Percentiles rank a stretch among this genome's conserved stretches.
These are phyloP conservation scores for Gymnothorax javanicus DNA, from an alignment of 2,797 vertebrate species.

Conservation along the genomic window DNA sequence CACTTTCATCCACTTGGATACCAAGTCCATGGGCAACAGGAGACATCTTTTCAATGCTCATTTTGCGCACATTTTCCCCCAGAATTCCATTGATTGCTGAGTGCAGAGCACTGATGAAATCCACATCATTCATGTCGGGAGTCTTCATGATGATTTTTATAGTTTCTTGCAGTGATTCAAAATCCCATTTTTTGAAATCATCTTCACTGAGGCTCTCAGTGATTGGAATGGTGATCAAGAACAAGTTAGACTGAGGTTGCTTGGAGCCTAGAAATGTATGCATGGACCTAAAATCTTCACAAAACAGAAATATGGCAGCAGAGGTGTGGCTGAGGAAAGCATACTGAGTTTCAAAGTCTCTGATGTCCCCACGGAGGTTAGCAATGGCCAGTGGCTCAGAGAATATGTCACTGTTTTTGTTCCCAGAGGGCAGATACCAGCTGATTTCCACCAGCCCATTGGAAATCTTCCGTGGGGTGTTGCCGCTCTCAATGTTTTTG, in stretches of 20 bases:
- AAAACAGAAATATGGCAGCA: slow-evolving; percentile 76
- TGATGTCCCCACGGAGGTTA: slow-evolving; percentile 74
- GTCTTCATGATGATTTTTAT: too few relatives aligned
- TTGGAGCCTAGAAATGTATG: slow-evolving; percentile 42
- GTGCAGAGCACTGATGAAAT: too few relatives aligned
- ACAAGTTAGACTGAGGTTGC: slow-evolving; percentile 49
- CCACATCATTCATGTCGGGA: too few relatives aligned
- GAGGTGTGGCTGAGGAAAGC: slow-evolving; percentile 74
- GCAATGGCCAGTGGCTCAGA: slow-evolving; percentile 64
- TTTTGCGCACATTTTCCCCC: too few relatives aligned
- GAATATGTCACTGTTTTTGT: not conserved
- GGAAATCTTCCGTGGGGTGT: slow-evolving; percentile 59
- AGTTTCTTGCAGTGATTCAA: too few relatives aligned
- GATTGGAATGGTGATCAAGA: slow-evolving; percentile 57
- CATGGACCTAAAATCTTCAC: slow-evolving; percentile 61
- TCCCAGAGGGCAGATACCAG: slow-evolving; percentile 41
- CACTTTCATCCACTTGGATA: too few relatives aligned
- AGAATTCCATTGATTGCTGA: too few relatives aligned
- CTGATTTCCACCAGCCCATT: slow-evolving; percentile 68
- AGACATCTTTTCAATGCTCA: too few relatives aligned
- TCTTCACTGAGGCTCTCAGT: not conserved
- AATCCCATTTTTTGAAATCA: slow-evolving; percentile 34
- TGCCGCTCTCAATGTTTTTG: slow-evolving; percentile 57
- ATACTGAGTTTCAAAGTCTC: slow-evolving; percentile 68
- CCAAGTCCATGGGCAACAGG: too few relatives aligned